phyloP scores from a whole-genome alignment of 2,113 vertebrate genomes.

The Caranx melampygus region DNA sequence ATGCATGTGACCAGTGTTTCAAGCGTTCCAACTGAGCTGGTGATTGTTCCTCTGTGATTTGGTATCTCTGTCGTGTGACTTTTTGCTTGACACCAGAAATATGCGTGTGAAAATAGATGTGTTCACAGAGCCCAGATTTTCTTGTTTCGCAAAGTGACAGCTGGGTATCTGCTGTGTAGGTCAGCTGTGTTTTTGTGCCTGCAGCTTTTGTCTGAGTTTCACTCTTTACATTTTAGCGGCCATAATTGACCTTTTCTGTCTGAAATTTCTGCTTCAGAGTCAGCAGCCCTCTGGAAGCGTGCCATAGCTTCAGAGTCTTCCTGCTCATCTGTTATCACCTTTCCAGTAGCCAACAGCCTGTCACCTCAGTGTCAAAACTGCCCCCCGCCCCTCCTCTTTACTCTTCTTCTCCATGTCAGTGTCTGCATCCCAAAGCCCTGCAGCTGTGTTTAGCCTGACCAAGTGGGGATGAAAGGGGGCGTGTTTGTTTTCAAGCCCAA shows the following conservation, averaged over 20 bases:
- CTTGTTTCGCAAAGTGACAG: slow-evolving; percentile 63
- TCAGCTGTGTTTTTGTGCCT: slow-evolving; percentile 16
- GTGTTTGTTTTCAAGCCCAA: slow-evolving; percentile 71
- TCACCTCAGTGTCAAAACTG: slow-evolving; percentile 66
- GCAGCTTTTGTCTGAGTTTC: slow-evolving; percentile 20
- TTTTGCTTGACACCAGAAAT: slow-evolving; percentile 35
- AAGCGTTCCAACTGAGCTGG: slow-evolving; percentile 21
- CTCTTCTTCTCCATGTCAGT: slow-evolving; percentile 36
- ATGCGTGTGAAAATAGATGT: slow-evolving; percentile 55
- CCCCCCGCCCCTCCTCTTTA: background rate
- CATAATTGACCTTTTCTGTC: background rate
- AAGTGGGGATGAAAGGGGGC: slow-evolving; percentile 41
- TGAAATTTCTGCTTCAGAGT: background rate
- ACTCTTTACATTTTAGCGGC: background rate
- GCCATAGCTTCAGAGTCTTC: slow-evolving; percentile 1
- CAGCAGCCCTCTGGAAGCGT: slow-evolving; percentile 6
- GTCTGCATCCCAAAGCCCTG: slow-evolving; percentile 18
- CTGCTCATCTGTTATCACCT: slow-evolving; percentile 25
- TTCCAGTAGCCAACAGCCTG: slow-evolving; percentile 23
- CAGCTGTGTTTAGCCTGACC: slow-evolving; percentile 79
- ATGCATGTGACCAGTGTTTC: background rate
- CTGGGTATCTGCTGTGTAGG: slow-evolving; percentile 27
- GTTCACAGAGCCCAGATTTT: slow-evolving; percentile 72
- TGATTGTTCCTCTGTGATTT: slow-evolving; percentile 18
- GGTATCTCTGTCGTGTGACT: background rate